Conservation (phyloP, 2,113 vertebrate genomes). For the Hystrix brachyura region DNA sequence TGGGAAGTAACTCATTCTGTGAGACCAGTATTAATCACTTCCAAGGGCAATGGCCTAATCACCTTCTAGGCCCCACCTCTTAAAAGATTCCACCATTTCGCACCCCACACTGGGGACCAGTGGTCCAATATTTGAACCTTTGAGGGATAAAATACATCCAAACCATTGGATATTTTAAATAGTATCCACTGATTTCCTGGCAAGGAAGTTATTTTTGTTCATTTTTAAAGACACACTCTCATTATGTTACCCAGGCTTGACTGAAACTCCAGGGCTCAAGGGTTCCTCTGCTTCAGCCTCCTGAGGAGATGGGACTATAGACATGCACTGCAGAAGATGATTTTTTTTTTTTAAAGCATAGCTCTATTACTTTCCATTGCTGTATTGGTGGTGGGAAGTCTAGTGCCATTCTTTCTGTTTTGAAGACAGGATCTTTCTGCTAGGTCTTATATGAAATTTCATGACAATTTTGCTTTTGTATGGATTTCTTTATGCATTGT, state of each 20-base stretch:
- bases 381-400: background rate
- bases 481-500: background rate
- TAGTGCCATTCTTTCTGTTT: background rate
- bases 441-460: constrained; percentile 6
- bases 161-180: background rate
- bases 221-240: background rate
- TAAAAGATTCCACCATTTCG: background rate
- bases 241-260: background rate
- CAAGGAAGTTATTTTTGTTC: background rate
- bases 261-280: background rate
- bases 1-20: background rate
- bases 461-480: background rate
- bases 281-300: background rate
- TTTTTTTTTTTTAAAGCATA: background rate
- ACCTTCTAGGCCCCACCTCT: background rate
- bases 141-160: background rate
- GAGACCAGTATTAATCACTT: background rate
- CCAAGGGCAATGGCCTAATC: background rate
- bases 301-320: background rate
- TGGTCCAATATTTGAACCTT: background rate
- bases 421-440: background rate
- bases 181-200: background rate
- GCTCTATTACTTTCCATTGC: background rate
- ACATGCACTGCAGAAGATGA: background rate
- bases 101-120: background rate